Evolutionary conservation across 2,113 vertebrate genomes (phyloP).

Genomic region (Sigmodon hispidus): DNA sequence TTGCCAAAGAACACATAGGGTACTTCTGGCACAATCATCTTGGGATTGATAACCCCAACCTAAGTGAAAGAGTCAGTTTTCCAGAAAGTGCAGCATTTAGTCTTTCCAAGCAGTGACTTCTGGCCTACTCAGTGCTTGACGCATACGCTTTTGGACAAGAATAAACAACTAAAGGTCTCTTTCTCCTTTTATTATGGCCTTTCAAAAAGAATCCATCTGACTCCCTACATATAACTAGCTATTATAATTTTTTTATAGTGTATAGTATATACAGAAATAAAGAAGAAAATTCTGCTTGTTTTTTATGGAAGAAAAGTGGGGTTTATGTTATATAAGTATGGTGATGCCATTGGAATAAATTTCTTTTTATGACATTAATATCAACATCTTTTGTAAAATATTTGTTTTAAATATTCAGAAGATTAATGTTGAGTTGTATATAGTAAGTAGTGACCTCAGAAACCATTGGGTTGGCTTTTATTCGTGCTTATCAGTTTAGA

Average conservation of each 20-base stretch:
- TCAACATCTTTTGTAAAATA: neutral
- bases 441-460: neutral
- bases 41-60: neutral
- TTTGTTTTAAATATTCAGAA: neutral
- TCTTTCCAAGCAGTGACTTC: neutral
- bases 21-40: neutral
- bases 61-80: neutral
- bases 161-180: neutral
- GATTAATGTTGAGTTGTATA: neutral
- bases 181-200: neutral
- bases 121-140: neutral
- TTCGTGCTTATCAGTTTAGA: neutral
- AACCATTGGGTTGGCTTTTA: neutral
- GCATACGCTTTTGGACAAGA: neutral
- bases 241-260: neutral
- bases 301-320: too few relatives aligned
- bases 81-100: neutral
- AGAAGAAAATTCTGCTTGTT: fast-evolving
- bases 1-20: neutral
- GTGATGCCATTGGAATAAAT: too few relatives aligned
- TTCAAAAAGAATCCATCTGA: neutral
- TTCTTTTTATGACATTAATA: neutral
- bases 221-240: too few relatives aligned
- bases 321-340: too few relatives aligned
- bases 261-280: neutral